Conservation (phyloP, 2,797 vertebrate species). For the Catostomus latipinnis region DNA sequence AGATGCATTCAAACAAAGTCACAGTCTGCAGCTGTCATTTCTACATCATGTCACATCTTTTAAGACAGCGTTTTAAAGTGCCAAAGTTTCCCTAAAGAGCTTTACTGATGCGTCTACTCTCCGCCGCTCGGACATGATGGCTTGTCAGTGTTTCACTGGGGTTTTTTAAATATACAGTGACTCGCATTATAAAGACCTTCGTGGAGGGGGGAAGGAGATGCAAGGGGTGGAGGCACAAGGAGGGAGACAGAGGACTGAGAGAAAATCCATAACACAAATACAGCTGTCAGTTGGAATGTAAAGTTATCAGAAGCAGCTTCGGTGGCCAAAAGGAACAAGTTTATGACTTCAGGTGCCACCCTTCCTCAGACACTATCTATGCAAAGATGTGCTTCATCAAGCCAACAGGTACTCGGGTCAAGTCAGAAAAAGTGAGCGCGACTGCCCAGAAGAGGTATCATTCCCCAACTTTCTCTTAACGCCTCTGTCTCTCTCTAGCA, state of each 20-base stretch:
- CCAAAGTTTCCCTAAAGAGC: slow-evolving; percentile 71
- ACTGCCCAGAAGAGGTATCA: not conserved
- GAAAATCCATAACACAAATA: slow-evolving; percentile 88
- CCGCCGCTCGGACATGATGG: slow-evolving; percentile 73
- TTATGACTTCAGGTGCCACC: slow-evolving; percentile 38
- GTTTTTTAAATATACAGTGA: slow-evolving; percentile 79
- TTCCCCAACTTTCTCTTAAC: slow-evolving; percentile 21
- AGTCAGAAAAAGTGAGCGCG: too few species aligned
- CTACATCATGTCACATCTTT: slow-evolving; percentile 63
- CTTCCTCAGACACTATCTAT: slow-evolving; percentile 3
- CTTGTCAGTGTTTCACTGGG: slow-evolving; percentile 77
- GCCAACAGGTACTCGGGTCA: slow-evolving; percentile 15
- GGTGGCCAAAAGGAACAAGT: slow-evolving; percentile 30
- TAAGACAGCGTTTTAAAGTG: slow-evolving; percentile 72
- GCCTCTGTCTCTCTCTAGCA: slow-evolving; percentile 16
- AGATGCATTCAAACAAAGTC: slow-evolving; percentile 26
- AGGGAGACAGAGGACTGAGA: slow-evolving; percentile 74
- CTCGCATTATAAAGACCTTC: slow-evolving; percentile 80
- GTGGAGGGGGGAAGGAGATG: slow-evolving; percentile 38
- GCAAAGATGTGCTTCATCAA: slow-evolving; percentile 29
- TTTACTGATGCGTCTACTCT: slow-evolving; percentile 73
- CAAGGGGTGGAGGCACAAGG: slow-evolving; percentile 59
- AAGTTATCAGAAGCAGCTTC: slow-evolving; percentile 73
- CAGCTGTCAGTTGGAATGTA: slow-evolving; percentile 80
- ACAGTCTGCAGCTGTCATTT: slow-evolving; percentile 70